These are phyloP conservation scores for Okapia johnstoni DNA, from an alignment of 2,113 vertebrate species.

Conservation along the genomic window DNA sequence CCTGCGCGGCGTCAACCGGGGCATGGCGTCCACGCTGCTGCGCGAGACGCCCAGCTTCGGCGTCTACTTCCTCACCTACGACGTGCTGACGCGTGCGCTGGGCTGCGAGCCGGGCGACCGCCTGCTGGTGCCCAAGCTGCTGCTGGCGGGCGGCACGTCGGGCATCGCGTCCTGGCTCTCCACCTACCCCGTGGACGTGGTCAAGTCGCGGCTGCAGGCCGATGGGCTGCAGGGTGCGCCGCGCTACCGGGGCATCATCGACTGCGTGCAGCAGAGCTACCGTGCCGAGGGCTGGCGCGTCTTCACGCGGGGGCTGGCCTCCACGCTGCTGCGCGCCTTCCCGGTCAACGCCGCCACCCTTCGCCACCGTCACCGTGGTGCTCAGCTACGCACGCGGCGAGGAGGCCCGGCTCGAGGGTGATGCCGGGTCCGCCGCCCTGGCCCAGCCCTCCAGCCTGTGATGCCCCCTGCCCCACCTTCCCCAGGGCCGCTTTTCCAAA, in stretches of 20 bases:
- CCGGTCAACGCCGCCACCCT: conserved; percentile 96
- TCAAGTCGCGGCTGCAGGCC: conserved; percentile 95
- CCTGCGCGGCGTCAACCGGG: conserved; percentile 89
- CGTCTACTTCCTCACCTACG: conserved; percentile 95
- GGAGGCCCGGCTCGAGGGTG: conserved; percentile 81
- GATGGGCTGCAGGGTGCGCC: conserved; percentile 89
- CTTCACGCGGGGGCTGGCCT: conserved; percentile 93
- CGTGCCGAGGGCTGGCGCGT: conserved; percentile 90
- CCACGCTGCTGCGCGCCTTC: conserved; percentile 95
- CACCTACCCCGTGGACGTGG: conserved; percentile 95
- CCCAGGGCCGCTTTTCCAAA: not conserved
- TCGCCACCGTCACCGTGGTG: conserved; percentile 94
- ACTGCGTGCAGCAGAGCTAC: conserved; percentile 92
- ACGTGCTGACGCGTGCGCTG: conserved; percentile 88
- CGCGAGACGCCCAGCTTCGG: conserved; percentile 96
- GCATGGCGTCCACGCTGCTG: conserved; percentile 93
- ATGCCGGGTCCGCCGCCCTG: conserved; percentile 72
- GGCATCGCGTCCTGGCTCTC: conserved; percentile 95
- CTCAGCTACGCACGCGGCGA: conserved; percentile 87
- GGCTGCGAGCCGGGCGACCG: conserved; percentile 90
- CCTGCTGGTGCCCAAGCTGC: conserved; percentile 93
- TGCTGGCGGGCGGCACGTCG: conserved; percentile 93
- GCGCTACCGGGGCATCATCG: conserved; percentile 89
- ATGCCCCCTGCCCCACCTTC: not conserved
- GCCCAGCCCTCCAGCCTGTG: conserved; percentile 89